Evolutionary conservation across 2,113 vertebrate genomes (phyloP), one percentile per base, ranked within the genome.

Genomic region (Phocoena sinus): DNA sequence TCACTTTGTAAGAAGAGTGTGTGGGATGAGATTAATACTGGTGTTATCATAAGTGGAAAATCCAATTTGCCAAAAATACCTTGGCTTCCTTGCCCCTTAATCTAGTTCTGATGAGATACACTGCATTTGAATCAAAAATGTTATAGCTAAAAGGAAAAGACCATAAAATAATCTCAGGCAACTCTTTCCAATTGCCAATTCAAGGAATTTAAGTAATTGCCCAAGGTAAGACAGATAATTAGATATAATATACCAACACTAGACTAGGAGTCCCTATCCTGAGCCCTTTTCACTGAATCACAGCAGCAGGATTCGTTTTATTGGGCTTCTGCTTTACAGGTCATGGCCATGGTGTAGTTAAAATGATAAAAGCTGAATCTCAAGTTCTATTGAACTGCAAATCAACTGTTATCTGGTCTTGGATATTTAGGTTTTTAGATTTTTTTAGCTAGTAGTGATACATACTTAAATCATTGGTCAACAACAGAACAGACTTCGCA

Each of bases 201-300:
- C 82, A 82, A 95, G 65, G 56, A 92, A 91, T 92, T 95, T 95
- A 97, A 97, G 88, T 26, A 28, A 94, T 94, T 92, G 91, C 70
- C 56, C 68, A 94, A 96, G 56, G 80, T 95, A 97, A 87, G 63
- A 71, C 17, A 94, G 91, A 97, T 80, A 92, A 97, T 94, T 92
- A 92, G 62, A 95, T 80, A 95, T 50, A 92, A 92, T 90, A 95
- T 53, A 80, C 47, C 41, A 97, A 92, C 95, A 95, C 87, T 68
- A 91, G 31, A 80, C 31, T 56, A 80, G 33, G 58, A 95, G 81
- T 81, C 65, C 62, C 26, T 91, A 47, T 83, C 53, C 73, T 70
- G 23, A 90, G 26, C 23, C 6, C 28, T 74, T 82, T 94, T 79
- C 53, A 83, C 31, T 44, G 47, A 97, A 95, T 79, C 53, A 86